Conservation (phyloP, 2,797 vertebrate species). For the Glyptemys insculpta region DNA sequence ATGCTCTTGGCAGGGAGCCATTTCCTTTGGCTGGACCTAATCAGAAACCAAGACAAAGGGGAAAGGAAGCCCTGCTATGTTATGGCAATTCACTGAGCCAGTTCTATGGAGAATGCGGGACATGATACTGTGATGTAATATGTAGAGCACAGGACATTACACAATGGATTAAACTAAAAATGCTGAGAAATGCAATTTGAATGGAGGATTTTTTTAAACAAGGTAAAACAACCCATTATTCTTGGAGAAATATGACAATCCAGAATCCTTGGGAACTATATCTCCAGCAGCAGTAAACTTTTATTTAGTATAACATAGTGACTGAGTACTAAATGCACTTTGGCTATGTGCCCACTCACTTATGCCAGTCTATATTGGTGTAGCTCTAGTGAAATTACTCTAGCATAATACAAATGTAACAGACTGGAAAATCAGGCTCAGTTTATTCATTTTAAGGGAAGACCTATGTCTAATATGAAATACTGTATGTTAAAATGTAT, state of each 20-base stretch:
- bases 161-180: neutral
- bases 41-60: constrained; percentile 35
- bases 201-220: neutral
- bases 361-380: constrained; percentile 19
- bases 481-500: neutral
- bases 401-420: constrained; percentile 2
- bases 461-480: neutral
- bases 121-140: constrained; percentile 26
- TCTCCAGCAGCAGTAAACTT: constrained; percentile 3
- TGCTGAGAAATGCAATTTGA: constrained; percentile 21
- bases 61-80: neutral
- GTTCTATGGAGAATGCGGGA: constrained; percentile 2
- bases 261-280: neutral
- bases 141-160: neutral
- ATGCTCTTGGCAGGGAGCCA: constrained; percentile 43
- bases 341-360: neutral
- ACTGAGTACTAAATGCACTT: constrained; percentile 5
- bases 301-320: constrained; percentile 23
- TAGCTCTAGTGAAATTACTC: constrained; percentile 2
- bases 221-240: neutral
- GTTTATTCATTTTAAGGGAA: neutral
- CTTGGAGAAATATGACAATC: neutral
- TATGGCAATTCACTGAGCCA: constrained; percentile 10
- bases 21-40: constrained; percentile 34
- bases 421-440: neutral